Evolutionary conservation across 2,797 vertebrate genomes (phyloP).

Genomic region (Novumbra hubbsi): DNA sequence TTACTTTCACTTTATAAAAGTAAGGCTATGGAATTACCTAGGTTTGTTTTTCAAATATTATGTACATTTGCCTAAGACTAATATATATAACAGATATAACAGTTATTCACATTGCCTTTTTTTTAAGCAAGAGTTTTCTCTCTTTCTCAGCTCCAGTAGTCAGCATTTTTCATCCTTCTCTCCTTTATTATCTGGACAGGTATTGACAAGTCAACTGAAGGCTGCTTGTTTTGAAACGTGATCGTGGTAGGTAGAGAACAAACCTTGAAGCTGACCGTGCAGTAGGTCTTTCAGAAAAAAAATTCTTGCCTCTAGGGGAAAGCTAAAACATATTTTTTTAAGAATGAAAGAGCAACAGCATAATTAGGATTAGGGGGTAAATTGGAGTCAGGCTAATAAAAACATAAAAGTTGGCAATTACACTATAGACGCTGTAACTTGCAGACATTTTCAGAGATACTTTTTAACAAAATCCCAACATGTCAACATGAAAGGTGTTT

Average conservation of each 20-base stretch:
- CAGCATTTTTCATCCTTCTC: conserved; percentile 32
- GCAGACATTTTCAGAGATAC: neutral
- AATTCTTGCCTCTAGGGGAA: conserved; percentile 17
- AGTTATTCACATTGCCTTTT: no score
- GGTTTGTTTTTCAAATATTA: neutral
- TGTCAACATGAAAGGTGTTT: neutral
- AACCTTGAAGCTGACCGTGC: conserved; percentile 60
- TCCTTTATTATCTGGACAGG: conserved; percentile 71
- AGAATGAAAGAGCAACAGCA: conserved; percentile 15
- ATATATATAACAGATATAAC: no score
- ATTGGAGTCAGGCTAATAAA: conserved; percentile 10
- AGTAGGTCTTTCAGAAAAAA: conserved; percentile 23
- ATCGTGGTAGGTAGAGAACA: conserved; percentile 53
- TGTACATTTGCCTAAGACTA: neutral
- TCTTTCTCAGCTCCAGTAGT: conserved; percentile 40
- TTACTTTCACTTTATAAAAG: neutral
- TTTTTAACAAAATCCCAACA: neutral
- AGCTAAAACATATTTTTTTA: conserved; percentile 25
- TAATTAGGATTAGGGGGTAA: conserved; percentile 22
- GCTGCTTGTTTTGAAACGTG: conserved; percentile 74
- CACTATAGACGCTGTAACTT: neutral
- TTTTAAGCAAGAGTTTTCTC: neutral
- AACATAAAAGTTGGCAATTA: neutral
- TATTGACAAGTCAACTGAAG: conserved; percentile 63
- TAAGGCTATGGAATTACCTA: neutral